Evolutionary conservation across 1,140 invertebrate genomes (phyloP).

Genomic region (Bicyclus anynana): DNA sequence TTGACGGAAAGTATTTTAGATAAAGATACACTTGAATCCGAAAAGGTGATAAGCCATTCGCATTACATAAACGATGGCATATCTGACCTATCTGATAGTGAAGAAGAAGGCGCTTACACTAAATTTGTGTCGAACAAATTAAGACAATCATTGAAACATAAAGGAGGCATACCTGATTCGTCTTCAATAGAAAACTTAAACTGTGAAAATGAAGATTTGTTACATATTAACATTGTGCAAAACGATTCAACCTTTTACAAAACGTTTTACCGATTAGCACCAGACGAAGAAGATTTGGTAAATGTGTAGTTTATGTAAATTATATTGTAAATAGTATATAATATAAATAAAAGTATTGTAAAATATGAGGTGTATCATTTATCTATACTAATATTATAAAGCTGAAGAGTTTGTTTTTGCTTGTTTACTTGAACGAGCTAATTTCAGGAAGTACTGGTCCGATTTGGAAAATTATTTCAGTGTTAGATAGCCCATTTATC

Average conservation of each 20-base stretch:
- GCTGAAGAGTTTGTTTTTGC: too few species aligned
- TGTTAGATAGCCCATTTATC: too few species aligned
- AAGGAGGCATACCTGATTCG: slow-evolving; percentile 46
- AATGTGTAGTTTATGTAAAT: slow-evolving; percentile 31
- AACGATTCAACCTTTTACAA: slow-evolving; percentile 34
- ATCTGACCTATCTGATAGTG: slow-evolving; percentile 33
- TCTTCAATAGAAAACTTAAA: slow-evolving; percentile 56
- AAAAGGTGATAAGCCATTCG: slow-evolving; percentile 53
- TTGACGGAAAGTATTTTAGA: slow-evolving; percentile 35
- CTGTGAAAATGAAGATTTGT: slow-evolving; percentile 24
- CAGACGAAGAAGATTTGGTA: slow-evolving; percentile 46
- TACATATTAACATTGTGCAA: slow-evolving; percentile 22
- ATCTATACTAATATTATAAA: too few species aligned
- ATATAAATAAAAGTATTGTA: too few species aligned
- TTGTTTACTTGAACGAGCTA: too few species aligned
- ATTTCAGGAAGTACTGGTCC: too few species aligned
- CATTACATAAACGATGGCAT: slow-evolving; percentile 31
- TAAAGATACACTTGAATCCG: slow-evolving; percentile 33
- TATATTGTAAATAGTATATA: too few species aligned
- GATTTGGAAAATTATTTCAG: too few species aligned
- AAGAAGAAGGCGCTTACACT: slow-evolving; percentile 49
- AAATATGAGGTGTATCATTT: too few species aligned
- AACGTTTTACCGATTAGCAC: slow-evolving; percentile 52
- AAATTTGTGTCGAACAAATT: slow-evolving; percentile 58
- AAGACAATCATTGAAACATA: slow-evolving; percentile 46